A percentile compares a stretch with the other conserved stretches of the same genome.
Conservation (phyloP, 2,797 vertebrate genomes). For the Phalloptychus januarius region DNA sequence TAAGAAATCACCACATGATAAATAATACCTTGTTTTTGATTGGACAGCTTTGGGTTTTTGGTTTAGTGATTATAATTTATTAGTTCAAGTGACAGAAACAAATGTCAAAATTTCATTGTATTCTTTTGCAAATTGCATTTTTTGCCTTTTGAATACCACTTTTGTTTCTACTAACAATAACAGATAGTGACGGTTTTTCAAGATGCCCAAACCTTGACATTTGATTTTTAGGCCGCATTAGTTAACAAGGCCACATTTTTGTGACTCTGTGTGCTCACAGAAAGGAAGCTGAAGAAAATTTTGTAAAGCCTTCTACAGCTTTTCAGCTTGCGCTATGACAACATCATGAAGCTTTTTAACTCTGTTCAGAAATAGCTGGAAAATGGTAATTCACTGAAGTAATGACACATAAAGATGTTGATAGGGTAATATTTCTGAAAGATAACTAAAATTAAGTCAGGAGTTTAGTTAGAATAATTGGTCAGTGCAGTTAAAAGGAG, state of each 20-base stretch:
- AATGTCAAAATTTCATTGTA: not conserved
- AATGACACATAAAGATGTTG: constrained; percentile 33
- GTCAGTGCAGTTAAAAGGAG: constrained; percentile 21
- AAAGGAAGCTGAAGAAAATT: constrained; percentile 10
- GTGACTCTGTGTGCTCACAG: constrained; percentile 8
- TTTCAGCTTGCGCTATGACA: constrained; percentile 13
- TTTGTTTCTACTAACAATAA: not conserved
- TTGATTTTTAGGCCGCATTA: constrained; percentile 11
- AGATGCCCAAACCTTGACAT: not conserved
- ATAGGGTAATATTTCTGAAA: constrained; percentile 30
- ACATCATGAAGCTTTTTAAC: constrained; percentile 21
- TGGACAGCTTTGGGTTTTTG: not conserved
- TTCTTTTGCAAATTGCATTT: not conserved
- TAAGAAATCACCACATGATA: not conserved
- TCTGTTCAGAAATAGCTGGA: constrained; percentile 17
- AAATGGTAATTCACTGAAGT: constrained; percentile 20
- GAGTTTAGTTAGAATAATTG: constrained; percentile 37
- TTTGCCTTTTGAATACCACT: not conserved
- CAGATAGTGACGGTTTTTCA: not conserved
- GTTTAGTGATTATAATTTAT: not conserved
- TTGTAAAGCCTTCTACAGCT: constrained; percentile 5
- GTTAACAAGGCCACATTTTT: constrained; percentile 13
- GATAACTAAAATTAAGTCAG: constrained; percentile 36
- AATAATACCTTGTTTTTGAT: not conserved
- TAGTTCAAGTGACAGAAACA: not conserved